Evolutionary conservation across 1,140 invertebrate species (phyloP).

Genomic region (Thalassaphorura encarpata): DNA sequence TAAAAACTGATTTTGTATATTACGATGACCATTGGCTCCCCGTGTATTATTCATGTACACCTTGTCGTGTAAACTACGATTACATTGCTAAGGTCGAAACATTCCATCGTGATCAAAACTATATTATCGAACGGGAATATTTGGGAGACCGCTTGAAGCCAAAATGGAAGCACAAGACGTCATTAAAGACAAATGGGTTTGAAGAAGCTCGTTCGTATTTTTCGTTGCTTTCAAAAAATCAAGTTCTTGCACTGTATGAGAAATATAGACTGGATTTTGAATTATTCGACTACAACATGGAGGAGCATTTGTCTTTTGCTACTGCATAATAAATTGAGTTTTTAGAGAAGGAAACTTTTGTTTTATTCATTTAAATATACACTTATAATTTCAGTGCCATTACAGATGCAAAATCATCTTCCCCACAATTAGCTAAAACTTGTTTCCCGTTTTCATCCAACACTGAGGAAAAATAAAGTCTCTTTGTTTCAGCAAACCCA

Average conservation of each 20-base stretch:
- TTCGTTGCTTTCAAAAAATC: constrained; percentile 46
- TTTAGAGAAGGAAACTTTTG: no score
- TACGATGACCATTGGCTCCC: constrained; percentile 61
- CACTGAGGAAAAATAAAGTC: no score
- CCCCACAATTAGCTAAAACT: no score
- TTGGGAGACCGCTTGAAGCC: constrained; percentile 45
- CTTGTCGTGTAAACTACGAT: constrained; percentile 57
- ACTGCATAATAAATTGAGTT: no score
- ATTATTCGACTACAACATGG: constrained; percentile 42
- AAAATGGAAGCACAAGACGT: constrained; percentile 39
- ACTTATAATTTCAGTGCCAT: no score
- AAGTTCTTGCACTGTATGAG: constrained; percentile 51
- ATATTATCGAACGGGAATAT: constrained; percentile 50
- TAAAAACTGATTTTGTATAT: constrained; percentile 34
- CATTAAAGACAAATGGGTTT: constrained; percentile 25
- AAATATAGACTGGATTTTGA: constrained; percentile 65
- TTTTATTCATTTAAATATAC: no score
- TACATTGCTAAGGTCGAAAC: constrained; percentile 56
- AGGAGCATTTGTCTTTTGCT: no score
- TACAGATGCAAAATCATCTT: no score
- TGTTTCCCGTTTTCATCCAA: no score
- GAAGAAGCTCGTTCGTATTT: constrained; percentile 47
- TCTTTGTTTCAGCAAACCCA: no score
- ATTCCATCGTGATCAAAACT: constrained; percentile 52
- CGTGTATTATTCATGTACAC: constrained; percentile 59